phyloP scores from a whole-genome alignment of 1,140 invertebrate species.

The Copidosoma floridanum region DNA sequence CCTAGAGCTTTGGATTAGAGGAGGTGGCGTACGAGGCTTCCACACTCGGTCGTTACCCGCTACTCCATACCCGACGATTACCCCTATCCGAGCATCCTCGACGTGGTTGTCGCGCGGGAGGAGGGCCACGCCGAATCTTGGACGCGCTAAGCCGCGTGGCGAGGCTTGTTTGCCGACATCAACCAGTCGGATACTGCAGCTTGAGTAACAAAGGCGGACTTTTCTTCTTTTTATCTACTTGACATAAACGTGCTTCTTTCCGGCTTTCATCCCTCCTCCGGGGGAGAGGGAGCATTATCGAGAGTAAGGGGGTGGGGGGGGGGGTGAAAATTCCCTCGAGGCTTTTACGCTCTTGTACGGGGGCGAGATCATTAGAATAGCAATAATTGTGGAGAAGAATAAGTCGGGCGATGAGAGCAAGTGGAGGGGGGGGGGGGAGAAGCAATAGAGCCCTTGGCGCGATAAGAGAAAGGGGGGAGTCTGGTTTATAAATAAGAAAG shows the following conservation, averaged over 20 bases:
- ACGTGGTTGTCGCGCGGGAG: too few relatives aligned
- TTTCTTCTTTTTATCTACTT: constrained; percentile 7
- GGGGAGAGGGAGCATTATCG: neutral
- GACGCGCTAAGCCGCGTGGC: constrained; percentile 10
- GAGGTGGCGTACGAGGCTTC: constrained; percentile 24
- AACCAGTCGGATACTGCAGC: constrained; percentile 1
- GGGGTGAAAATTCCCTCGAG: too few relatives aligned
- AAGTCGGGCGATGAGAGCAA: too few relatives aligned
- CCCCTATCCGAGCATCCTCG: constrained; percentile 39
- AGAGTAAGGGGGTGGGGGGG: neutral
- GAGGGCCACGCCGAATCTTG: too few relatives aligned
- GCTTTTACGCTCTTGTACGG: too few relatives aligned
- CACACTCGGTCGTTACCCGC: neutral
- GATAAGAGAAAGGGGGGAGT: neutral
- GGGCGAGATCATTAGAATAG: neutral
- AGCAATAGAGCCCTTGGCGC: neutral
- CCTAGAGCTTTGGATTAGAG: constrained; percentile 40
- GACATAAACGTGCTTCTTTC: neutral
- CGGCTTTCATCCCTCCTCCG: neutral
- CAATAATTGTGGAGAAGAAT: neutral
- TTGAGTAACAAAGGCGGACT: constrained; percentile 1
- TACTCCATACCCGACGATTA: constrained; percentile 36
- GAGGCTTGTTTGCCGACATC: constrained; percentile 31
- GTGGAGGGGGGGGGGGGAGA: too few relatives aligned
- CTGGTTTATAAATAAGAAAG: too few relatives aligned